phyloP scores from a whole-genome alignment of 2,888 invertebrate species.

The Gasteruption jaculator region DNA sequence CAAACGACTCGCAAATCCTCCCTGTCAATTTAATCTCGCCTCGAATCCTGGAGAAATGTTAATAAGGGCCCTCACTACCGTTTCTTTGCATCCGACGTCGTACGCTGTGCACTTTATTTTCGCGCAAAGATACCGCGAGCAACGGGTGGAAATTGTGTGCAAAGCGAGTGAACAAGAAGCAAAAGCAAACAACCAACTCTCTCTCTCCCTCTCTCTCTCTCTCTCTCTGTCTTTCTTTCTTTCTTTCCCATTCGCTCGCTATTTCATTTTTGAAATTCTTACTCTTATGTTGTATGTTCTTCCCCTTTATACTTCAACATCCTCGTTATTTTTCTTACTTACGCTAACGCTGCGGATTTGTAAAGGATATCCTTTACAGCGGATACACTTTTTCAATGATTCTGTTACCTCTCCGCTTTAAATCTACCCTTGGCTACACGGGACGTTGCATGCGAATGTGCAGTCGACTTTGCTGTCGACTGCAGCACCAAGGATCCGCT shows the following conservation, averaged over 20 bases:
- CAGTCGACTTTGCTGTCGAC: too few relatives aligned
- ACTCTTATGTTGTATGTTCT: too few relatives aligned
- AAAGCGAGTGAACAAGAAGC: constrained; percentile 27
- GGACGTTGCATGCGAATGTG: too few relatives aligned
- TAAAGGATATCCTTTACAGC: too few relatives aligned
- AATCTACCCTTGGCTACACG: too few relatives aligned
- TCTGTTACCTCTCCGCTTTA: too few relatives aligned
- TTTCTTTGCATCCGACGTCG: constrained; percentile 23
- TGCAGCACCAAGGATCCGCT: too few relatives aligned
- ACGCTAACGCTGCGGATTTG: too few relatives aligned
- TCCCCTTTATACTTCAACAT: background rate
- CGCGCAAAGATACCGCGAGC: constrained; percentile 34
- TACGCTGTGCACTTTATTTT: constrained; percentile 30
- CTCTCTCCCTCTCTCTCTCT: background rate
- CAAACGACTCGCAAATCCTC: constrained; percentile 52
- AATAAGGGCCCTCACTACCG: constrained; percentile 47
- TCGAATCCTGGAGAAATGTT: constrained; percentile 51
- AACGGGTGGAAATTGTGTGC: constrained; percentile 41
- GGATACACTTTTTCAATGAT: too few relatives aligned
- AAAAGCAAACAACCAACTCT: constrained; percentile 5
- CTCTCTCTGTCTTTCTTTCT: background rate
- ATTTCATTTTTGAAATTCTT: too few relatives aligned
- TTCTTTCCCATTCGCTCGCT: constrained; percentile 3
- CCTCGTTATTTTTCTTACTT: too few relatives aligned
- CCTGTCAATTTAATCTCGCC: constrained; percentile 52